These are phyloP conservation scores for Lysandra bellargus DNA, from an alignment of 2,888 invertebrate species.

Conservation along the genomic window DNA sequence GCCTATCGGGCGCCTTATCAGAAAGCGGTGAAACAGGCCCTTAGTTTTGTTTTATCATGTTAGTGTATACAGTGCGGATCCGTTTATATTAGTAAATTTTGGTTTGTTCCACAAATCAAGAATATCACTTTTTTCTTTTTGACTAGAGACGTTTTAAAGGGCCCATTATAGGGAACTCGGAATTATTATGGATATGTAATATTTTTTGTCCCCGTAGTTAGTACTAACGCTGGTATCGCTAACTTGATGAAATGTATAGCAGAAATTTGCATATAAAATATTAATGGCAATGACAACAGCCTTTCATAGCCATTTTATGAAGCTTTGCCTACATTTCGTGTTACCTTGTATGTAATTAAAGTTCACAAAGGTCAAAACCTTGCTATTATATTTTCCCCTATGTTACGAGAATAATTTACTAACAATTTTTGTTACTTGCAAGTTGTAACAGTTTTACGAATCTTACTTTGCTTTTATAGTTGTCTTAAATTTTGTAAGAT, in stretches of 20 bases:
- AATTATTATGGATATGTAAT: not conserved
- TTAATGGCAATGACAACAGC: not conserved
- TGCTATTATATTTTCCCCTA: constrained; percentile 15
- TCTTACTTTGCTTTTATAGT: not conserved
- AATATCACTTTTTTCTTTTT: too few relatives aligned
- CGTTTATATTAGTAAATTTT: too few relatives aligned
- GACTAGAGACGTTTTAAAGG: too few relatives aligned
- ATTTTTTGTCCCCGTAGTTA: not conserved
- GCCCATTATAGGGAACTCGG: too few relatives aligned
- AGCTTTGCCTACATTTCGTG: constrained; percentile 1
- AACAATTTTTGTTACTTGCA: not conserved
- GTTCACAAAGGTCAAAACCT: constrained; percentile 17
- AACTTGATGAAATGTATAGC: not conserved
- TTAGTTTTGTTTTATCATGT: too few relatives aligned
- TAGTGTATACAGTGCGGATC: too few relatives aligned
- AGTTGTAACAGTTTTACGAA: not conserved
- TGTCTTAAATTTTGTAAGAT: not conserved
- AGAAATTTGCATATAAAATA: not conserved
- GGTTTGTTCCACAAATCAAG: too few relatives aligned
- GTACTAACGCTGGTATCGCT: not conserved
- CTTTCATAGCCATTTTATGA: constrained; percentile 8
- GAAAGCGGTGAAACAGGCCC: too few relatives aligned
- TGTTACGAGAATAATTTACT: not conserved
- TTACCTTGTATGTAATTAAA: constrained; percentile 15
- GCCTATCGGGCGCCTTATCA: too few relatives aligned